Percentiles rank a stretch among this genome's conserved stretches.
These are phyloP conservation scores for Mirounga angustirostris DNA, from an alignment of 2,113 vertebrate species.

Conservation along the genomic window DNA sequence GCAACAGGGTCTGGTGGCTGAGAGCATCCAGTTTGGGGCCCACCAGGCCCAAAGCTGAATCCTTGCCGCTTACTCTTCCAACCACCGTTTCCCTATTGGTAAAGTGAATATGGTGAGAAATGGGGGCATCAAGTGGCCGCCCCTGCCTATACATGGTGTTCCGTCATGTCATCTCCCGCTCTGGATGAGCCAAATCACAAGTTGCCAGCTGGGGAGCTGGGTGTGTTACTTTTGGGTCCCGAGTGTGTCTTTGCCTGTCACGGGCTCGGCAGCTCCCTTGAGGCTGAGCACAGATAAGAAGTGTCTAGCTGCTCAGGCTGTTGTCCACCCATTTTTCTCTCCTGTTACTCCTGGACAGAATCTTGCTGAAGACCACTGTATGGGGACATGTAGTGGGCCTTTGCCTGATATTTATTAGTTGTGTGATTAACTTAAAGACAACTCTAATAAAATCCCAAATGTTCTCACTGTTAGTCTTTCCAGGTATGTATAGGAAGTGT, in stretches of 20 bases:
- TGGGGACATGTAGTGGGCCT: background rate
- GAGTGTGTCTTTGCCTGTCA: background rate
- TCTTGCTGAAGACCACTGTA: background rate
- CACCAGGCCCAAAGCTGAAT: background rate
- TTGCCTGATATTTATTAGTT: background rate
- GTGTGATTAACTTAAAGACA: conserved; percentile 30
- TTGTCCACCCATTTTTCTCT: background rate
- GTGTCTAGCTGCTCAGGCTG: background rate
- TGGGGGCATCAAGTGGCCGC: background rate
- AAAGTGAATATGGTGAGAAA: background rate
- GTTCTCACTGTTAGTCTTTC: background rate
- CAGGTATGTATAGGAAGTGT: background rate
- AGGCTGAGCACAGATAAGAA: too few relatives aligned
- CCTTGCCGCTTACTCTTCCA: background rate
- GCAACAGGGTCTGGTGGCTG: background rate
- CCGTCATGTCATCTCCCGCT: background rate
- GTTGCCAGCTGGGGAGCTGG: background rate
- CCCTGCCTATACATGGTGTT: accelerated
- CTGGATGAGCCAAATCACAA: background rate
- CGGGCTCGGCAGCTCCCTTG: background rate
- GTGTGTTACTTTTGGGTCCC: background rate
- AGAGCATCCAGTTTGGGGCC: background rate
- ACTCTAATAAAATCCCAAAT: background rate
- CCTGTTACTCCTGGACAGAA: background rate
- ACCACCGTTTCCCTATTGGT: background rate